Evolutionary conservation across 2,113 vertebrate genomes (phyloP), one percentile per base, ranked within the genome.

Genomic region (Danionella cerebrum): DNA sequence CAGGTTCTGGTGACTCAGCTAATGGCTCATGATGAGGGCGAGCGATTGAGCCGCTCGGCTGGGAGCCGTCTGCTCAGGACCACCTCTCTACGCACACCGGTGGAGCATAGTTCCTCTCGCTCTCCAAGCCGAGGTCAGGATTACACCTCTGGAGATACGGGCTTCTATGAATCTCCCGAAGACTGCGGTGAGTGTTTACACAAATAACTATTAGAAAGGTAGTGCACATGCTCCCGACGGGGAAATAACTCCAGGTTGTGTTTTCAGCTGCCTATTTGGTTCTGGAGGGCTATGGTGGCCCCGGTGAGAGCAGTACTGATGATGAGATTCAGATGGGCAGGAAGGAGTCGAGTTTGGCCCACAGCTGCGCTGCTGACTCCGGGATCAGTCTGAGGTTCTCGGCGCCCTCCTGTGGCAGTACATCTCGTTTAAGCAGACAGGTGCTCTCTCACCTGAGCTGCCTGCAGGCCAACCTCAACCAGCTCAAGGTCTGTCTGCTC

Each of bases 271-370:
- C 91, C 83, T 95, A 88, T 75, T 82, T 98, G 83, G 91, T 94
- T 79, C 90, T 95, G 25, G 93, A 94, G 25, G 92, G 90, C 24
- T 96, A 90, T 5, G 89, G 87, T 0, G 73, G 88, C 0, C 83
- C 90, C 11, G 91, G 90, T 65, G 96, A 96, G 85, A 97, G 91
- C 85, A 97, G 88, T 83, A 95, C 94, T 2, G 94, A 97, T 1
- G 93, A 95, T 19, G 92, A 93, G 42, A 82, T 88, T 69, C 58
- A 83, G 76, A 74, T 86, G 70, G 11, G 79, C 76, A 68, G 87
- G 73, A 77, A 90, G 83, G 83, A 88, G 84, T 73, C 76, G 67
- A 66, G 76, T 75, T 16, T 87, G 75, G 83, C 79, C 2, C 81
- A 78, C 24, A 82, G 80, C 76, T 87, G 85, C 1, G 78, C 84